These are phyloP conservation scores for Galemys pyrenaicus DNA, from an alignment of 2,113 vertebrate species.

Conservation along the genomic window DNA sequence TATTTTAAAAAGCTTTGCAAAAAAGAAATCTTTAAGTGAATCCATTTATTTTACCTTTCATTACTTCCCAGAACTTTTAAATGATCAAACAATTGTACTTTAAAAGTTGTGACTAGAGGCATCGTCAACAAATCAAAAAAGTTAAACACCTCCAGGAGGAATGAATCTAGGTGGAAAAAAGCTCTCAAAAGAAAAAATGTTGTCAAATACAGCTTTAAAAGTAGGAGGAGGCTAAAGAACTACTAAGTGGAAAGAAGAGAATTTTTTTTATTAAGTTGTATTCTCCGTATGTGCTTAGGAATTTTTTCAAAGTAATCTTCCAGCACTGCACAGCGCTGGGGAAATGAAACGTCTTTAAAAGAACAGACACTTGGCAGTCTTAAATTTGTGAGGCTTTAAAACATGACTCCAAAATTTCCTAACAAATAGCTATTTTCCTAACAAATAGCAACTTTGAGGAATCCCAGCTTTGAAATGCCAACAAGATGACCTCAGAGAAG, in stretches of 20 bases:
- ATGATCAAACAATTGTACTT: constrained; percentile 43
- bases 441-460: background rate
- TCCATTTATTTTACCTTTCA: constrained; percentile 9
- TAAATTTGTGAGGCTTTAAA: background rate
- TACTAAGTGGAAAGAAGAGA: background rate
- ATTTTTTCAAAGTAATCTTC: constrained; percentile 46
- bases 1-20: background rate
- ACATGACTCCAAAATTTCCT: constrained; percentile 9
- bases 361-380: background rate
- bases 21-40: constrained; percentile 40
- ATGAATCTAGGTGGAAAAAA: constrained; percentile 16
- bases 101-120: background rate
- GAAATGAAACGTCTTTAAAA: constrained; percentile 39
- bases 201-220: background rate
- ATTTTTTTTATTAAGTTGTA: background rate
- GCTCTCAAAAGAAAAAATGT: background rate
- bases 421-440: constrained; percentile 4
- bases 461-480: background rate
- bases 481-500: background rate
- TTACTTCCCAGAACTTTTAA: constrained; percentile 37
- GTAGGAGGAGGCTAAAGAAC: background rate
- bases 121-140: constrained; percentile 44
- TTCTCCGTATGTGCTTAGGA: background rate
- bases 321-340: background rate
- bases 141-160: background rate